These are phyloP conservation scores for Atopsyche davidsoni DNA, from an alignment of 1,140 invertebrate genomes.

Conservation along the genomic window DNA sequence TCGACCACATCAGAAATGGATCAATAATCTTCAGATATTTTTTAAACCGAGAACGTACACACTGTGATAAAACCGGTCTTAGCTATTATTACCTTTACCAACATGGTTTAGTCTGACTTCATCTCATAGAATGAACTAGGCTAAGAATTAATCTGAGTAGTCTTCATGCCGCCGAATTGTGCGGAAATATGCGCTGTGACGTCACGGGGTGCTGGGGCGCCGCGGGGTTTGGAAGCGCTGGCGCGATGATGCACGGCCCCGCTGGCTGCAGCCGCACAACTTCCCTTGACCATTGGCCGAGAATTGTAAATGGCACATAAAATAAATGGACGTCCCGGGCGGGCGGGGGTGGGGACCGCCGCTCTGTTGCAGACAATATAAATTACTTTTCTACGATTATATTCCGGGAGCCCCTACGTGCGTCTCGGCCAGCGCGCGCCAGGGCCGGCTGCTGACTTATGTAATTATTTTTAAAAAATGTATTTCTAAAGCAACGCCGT, in stretches of 20 bases:
- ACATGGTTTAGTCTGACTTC: too few species aligned
- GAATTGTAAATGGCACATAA: constrained; percentile 55
- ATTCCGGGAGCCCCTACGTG: constrained; percentile 40
- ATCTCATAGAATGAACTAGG: too few species aligned
- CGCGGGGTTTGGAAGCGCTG: neutral
- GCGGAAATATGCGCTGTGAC: neutral
- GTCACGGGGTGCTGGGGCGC: neutral
- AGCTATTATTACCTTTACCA: too few species aligned
- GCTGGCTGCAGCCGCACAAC: constrained; percentile 33
- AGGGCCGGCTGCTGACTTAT: too few species aligned
- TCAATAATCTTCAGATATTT: too few species aligned
- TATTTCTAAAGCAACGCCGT: too few species aligned
- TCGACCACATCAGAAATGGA: too few species aligned
- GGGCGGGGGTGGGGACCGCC: constrained; percentile 34
- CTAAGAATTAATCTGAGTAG: too few species aligned
- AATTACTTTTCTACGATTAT: constrained; percentile 53
- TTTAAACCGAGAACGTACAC: too few species aligned
- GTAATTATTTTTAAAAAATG: too few species aligned
- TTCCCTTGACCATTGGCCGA: constrained; percentile 53
- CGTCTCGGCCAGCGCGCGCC: constrained; percentile 13
- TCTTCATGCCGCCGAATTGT: too few species aligned
- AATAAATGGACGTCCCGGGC: constrained; percentile 50
- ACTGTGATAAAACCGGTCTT: too few species aligned
- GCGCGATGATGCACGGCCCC: neutral
- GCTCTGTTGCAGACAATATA: constrained; percentile 54